A percentile compares a stretch with the other conserved stretches of the same genome.
Conservation (phyloP, 1,140 invertebrate species). For the Mamestra configurata region DNA sequence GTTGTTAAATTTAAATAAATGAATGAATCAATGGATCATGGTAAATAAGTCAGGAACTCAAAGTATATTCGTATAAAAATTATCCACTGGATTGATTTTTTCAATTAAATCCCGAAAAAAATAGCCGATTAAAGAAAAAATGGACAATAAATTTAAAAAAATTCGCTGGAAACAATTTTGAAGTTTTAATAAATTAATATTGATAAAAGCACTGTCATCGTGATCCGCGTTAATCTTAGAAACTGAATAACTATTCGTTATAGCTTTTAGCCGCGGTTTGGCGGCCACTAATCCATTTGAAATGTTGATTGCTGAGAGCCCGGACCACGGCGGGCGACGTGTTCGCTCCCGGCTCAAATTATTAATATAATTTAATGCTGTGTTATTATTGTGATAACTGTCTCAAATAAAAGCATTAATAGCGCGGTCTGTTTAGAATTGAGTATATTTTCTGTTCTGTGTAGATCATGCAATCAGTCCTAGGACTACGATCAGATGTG, state of each 20-base stretch:
- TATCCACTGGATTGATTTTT: no score
- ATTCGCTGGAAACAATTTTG: no score
- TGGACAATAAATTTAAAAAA: no score
- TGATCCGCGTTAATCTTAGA: constrained; percentile 33
- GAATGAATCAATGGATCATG: no score
- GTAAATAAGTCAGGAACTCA: no score
- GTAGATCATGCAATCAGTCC: no score
- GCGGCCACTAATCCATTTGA: constrained; percentile 51
- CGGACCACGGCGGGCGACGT: constrained; percentile 17
- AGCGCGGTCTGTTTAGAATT: not conserved
- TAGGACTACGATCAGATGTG: no score
- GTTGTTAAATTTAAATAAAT: no score
- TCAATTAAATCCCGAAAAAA: no score
- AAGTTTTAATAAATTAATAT: constrained; percentile 9
- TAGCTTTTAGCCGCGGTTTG: constrained; percentile 47
- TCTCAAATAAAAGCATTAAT: not conserved
- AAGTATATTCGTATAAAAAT: no score
- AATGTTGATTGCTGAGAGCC: constrained; percentile 47
- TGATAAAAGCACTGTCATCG: not conserved
- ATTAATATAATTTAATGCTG: constrained; percentile 41
- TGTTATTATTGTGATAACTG: constrained; percentile 51
- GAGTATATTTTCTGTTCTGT: not conserved
- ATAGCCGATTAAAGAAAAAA: no score
- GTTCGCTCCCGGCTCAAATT: constrained; percentile 26
- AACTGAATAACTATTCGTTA: constrained; percentile 22